Evolutionary conservation across 2,797 vertebrate species (phyloP).

Genomic region (Myotis myotis): DNA sequence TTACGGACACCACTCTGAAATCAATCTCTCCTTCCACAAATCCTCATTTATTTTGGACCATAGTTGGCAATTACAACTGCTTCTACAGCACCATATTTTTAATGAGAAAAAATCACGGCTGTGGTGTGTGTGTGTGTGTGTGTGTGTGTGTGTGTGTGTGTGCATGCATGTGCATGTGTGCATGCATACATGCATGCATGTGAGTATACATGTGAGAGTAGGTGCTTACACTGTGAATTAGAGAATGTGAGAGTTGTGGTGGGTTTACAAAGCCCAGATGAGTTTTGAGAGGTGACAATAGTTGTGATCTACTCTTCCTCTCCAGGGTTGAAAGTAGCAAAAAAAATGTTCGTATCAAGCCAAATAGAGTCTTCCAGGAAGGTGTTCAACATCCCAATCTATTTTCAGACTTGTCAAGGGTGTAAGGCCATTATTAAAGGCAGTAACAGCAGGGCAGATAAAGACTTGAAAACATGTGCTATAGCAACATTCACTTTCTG

Average conservation of each 20-base stretch:
- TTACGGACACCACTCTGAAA: neutral
- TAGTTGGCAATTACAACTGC: neutral
- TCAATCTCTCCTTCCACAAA: neutral
- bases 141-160: neutral
- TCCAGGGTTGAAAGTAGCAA: neutral
- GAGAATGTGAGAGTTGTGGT: neutral
- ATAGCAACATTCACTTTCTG: neutral
- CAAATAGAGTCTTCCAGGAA: neutral
- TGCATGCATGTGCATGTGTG: neutral
- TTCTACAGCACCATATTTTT: neutral
- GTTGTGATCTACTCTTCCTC: neutral
- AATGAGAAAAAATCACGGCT: neutral
- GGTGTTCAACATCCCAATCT: neutral
- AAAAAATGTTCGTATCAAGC: neutral
- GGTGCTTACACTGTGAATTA: neutral
- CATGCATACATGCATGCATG: fast-evolving
- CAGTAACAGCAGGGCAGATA: neutral
- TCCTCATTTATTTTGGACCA: neutral
- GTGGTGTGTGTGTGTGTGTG: neutral
- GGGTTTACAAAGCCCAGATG: neutral
- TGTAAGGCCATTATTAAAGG: neutral
- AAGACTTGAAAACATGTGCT: neutral
- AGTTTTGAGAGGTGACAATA: neutral
- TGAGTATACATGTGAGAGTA: neutral
- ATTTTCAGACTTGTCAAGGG: neutral